phyloP scores from a whole-genome alignment of 2,113 vertebrate genomes.

The Cairina moschata region DNA sequence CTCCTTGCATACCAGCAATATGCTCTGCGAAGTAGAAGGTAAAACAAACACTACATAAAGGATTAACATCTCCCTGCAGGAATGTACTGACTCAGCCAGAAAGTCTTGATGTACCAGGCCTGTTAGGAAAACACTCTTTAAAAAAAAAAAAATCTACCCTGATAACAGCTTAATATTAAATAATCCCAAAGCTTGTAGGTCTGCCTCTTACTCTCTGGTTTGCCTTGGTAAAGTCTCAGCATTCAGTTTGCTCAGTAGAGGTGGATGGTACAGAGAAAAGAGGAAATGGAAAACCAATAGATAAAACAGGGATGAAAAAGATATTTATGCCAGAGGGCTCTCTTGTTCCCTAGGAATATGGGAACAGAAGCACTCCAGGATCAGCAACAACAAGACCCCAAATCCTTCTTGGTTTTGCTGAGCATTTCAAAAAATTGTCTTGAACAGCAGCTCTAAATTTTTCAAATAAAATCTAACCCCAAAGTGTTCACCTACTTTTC shows the following conservation, averaged over 20 bases:
- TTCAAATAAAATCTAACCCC: background rate
- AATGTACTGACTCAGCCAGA: background rate
- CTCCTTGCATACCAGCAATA: background rate
- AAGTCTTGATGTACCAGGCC: background rate
- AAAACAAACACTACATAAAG: slow-evolving; percentile 44
- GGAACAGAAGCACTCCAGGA: background rate
- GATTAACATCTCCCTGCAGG: slow-evolving; percentile 9
- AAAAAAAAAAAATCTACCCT: background rate
- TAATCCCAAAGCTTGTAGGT: background rate
- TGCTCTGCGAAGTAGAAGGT: background rate
- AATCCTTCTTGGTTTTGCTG: background rate
- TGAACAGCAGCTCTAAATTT: background rate
- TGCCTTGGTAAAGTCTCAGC: background rate
- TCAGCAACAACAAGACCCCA: background rate
- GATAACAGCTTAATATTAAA: slow-evolving; percentile 64
- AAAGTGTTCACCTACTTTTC: background rate
- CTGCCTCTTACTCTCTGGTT: background rate
- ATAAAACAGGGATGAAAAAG: background rate
- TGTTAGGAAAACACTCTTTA: slow-evolving; percentile 4
- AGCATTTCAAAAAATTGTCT: background rate
- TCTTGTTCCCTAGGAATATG: background rate
- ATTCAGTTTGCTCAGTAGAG: background rate
- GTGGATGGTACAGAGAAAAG: background rate
- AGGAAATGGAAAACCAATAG: background rate
- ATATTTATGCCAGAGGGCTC: background rate